Percentiles rank a stretch among this genome's conserved stretches.
Conservation (phyloP, 1,140 invertebrate genomes). For the Metaphire vulgaris region DNA sequence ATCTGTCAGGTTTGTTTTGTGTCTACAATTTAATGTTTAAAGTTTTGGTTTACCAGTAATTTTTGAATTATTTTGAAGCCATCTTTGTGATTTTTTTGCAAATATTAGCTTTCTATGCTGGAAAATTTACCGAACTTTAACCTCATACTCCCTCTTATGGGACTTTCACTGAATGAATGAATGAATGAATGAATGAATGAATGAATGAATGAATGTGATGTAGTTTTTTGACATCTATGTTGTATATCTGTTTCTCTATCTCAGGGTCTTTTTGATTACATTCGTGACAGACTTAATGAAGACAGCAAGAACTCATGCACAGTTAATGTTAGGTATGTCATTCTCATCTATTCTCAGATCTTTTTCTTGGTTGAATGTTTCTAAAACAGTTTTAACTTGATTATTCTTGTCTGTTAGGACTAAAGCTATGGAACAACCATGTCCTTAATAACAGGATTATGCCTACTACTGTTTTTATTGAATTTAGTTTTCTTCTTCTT, state of each 20-base stretch:
- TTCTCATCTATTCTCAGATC: background rate
- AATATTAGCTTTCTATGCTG: background rate
- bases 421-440: too few species aligned
- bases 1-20: background rate
- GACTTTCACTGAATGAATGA: background rate
- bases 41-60: background rate
- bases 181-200: too few species aligned
- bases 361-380: background rate
- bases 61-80: background rate
- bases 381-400: background rate
- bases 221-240: background rate
- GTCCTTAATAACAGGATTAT: too few species aligned
- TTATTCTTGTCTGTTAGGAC: background rate
- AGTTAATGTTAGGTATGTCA: background rate
- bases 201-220: too few species aligned
- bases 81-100: background rate
- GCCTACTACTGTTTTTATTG: too few species aligned
- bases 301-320: background rate
- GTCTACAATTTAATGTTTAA: background rate
- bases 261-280: background rate
- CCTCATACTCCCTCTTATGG: background rate
- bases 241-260: background rate
- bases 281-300: background rate
- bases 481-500: too few species aligned
- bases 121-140: background rate